phyloP scores from a whole-genome alignment of 2,888 invertebrate genomes.

The Thymelicus lineola region DNA sequence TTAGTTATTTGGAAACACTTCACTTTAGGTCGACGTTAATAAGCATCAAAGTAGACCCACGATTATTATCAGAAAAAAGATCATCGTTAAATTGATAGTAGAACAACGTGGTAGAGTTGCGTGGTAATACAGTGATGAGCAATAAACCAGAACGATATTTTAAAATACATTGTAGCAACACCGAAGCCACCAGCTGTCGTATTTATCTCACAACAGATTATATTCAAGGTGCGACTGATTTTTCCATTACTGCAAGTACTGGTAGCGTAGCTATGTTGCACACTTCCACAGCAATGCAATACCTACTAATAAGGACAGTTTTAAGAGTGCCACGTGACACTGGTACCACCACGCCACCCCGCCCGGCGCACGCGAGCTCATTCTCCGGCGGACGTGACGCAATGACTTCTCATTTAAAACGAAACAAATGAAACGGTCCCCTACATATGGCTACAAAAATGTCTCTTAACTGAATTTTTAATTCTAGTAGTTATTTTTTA shows the following conservation, averaged over 20 bases:
- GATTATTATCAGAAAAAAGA: no score
- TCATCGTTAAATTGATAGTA: no score
- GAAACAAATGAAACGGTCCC: slow-evolving; percentile 49
- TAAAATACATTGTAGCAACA: no score
- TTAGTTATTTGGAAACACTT: no score
- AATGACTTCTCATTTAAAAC: slow-evolving; percentile 51
- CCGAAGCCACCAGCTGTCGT: no score
- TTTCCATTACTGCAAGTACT: background rate
- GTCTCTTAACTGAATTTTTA: slow-evolving; percentile 32
- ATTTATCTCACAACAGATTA: no score
- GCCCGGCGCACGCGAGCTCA: slow-evolving; percentile 27
- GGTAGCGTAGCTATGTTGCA: background rate
- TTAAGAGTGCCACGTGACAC: slow-evolving; percentile 23
- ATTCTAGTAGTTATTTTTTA: slow-evolving; percentile 29
- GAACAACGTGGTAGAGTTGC: no score
- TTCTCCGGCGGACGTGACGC: slow-evolving; percentile 48
- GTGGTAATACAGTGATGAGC: no score
- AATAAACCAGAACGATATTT: no score
- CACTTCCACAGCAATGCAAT: slow-evolving; percentile 1
- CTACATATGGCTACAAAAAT: slow-evolving; percentile 30
- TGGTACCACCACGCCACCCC: background rate
- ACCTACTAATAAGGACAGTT: slow-evolving; percentile 13
- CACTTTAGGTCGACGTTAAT: no score
- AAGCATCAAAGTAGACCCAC: no score
- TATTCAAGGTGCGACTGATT: no score